A percentile compares a stretch with the other conserved stretches of the same genome.
These are phyloP conservation scores for Tiliacea aurago DNA, from an alignment of 2,888 invertebrate species.

Conservation along the genomic window DNA sequence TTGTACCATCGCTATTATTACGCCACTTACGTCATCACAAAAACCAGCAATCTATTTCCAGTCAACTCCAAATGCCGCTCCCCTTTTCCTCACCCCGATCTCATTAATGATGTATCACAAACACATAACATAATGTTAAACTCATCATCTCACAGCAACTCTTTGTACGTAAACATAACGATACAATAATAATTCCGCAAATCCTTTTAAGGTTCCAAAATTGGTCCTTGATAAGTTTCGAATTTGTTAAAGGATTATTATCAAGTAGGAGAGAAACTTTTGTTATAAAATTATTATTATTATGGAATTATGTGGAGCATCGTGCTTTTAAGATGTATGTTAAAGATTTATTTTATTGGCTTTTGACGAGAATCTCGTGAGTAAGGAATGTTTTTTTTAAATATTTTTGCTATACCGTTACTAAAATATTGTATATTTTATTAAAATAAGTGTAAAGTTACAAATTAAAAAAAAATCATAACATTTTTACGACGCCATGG, in stretches of 20 bases:
- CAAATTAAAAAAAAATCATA: too few species aligned
- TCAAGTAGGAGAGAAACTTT: neutral
- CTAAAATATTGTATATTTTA: too few species aligned
- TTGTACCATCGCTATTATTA: neutral
- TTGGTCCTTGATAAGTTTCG: constrained; percentile 41
- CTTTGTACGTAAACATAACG: constrained; percentile 16
- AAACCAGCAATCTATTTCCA: neutral
- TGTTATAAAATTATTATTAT: neutral
- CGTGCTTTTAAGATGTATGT: neutral
- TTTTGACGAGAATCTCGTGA: neutral
- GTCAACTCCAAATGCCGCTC: neutral
- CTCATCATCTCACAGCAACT: neutral
- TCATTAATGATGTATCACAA: constrained; percentile 15
- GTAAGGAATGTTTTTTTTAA: too few species aligned
- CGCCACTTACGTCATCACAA: neutral
- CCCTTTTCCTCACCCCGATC: neutral
- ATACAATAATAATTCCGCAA: constrained; percentile 27
- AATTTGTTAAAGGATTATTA: constrained; percentile 16
- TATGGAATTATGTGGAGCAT: neutral
- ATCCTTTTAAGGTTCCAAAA: constrained; percentile 45
- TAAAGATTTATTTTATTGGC: neutral
- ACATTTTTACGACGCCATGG: too few species aligned
- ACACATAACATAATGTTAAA: too few species aligned
- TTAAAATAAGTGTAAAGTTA: too few species aligned
- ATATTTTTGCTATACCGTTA: too few species aligned